Evolutionary conservation across 2,113 vertebrate genomes (phyloP).

Genomic region (Scophthalmus maximus): DNA sequence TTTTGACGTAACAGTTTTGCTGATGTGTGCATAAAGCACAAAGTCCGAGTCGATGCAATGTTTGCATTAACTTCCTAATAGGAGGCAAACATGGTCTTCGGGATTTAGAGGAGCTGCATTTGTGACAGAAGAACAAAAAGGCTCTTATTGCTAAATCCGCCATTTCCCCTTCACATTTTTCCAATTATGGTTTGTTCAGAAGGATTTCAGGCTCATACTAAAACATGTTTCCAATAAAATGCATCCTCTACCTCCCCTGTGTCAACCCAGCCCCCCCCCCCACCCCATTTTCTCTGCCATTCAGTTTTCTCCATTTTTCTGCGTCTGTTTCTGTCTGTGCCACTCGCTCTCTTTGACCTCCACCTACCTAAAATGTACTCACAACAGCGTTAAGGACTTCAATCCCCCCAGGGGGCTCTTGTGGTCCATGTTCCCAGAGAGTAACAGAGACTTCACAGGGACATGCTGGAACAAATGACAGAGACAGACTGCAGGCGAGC

Average conservation of each 20-base stretch:
- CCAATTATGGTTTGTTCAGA: slow-evolving; percentile 78
- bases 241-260: slow-evolving; percentile 35
- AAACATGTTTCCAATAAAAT: slow-evolving; percentile 81
- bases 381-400: slow-evolving; percentile 54
- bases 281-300: neutral
- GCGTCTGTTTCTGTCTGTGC: slow-evolving; percentile 44
- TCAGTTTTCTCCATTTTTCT: slow-evolving; percentile 1
- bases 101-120: slow-evolving; percentile 28
- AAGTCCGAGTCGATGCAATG: slow-evolving; percentile 2
- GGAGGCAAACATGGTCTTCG: neutral
- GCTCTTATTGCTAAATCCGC: slow-evolving; percentile 70
- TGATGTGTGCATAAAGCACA: neutral
- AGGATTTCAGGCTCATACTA: slow-evolving; percentile 67
- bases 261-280: neutral
- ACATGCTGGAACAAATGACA: slow-evolving; percentile 79
- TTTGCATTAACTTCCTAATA: slow-evolving; percentile 21
- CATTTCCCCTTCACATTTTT: slow-evolving; percentile 80
- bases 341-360: slow-evolving; percentile 44
- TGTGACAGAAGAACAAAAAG: slow-evolving; percentile 65
- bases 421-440: slow-evolving; percentile 76
- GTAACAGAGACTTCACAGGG: slow-evolving; percentile 59
- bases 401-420: slow-evolving; percentile 56
- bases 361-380: slow-evolving; percentile 53
- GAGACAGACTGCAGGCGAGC: slow-evolving; percentile 65
- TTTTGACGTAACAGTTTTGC: neutral